These are phyloP conservation scores for Synanthedon formicaeformis DNA, from an alignment of 2,888 invertebrate species.

Conservation along the genomic window DNA sequence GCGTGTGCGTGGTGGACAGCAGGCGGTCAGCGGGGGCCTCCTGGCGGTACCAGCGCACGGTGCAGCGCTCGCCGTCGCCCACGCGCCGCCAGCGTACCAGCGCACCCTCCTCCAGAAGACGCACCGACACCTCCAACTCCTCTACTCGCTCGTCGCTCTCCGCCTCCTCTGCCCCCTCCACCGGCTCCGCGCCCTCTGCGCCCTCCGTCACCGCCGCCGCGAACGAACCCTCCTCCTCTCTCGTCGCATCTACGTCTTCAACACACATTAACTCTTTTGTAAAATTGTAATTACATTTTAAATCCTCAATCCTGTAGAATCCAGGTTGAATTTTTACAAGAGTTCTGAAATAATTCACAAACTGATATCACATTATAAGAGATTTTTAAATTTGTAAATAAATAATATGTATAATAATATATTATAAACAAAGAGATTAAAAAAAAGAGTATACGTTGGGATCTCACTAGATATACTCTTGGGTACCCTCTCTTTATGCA, in stretches of 20 bases:
- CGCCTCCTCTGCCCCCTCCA: slow-evolving; percentile 71
- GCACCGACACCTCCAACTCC: slow-evolving; percentile 75
- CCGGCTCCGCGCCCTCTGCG: slow-evolving; percentile 56
- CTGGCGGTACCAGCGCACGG: slow-evolving; percentile 78
- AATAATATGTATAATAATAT: too few species aligned
- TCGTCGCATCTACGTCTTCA: background rate
- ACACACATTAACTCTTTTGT: too few species aligned
- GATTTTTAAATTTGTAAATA: too few species aligned
- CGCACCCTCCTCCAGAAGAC: slow-evolving; percentile 79
- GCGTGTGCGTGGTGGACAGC: slow-evolving; percentile 77
- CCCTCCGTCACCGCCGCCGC: slow-evolving; percentile 14
- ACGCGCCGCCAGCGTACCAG: slow-evolving; percentile 81
- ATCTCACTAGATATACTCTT: too few species aligned
- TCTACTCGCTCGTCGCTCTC: slow-evolving; percentile 45
- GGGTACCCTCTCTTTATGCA: too few species aligned
- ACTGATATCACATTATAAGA: too few species aligned
- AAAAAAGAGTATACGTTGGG: too few species aligned
- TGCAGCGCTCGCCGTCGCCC: slow-evolving; percentile 71
- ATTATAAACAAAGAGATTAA: too few species aligned
- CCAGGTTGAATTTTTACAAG: too few species aligned
- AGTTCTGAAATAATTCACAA: too few species aligned
- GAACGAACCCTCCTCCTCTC: slow-evolving; percentile 9
- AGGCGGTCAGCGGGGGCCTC: slow-evolving; percentile 71
- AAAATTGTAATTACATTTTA: too few species aligned
- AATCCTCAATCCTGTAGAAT: too few species aligned